Base-by-base conservation (phyloP, 2,797 vertebrate genomes). In the Micrastur ruficollis region DNA sequence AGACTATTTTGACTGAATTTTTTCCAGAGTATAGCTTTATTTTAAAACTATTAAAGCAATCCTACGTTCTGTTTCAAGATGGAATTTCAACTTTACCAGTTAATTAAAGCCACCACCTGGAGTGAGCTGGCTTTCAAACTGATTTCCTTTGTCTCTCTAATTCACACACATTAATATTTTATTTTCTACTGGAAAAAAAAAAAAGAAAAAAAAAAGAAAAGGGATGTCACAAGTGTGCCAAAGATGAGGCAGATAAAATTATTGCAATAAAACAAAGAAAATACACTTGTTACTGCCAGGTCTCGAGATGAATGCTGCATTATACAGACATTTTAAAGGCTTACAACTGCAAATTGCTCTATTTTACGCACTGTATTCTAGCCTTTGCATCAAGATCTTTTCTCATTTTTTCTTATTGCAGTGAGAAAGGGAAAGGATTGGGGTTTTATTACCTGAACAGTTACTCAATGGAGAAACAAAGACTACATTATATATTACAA, bases 111-210 rank as follows among this genome's bases (percentile, higher is more conserved):
- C 86, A 93, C 76, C 76, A 97, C 68, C 85, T 82, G 83, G 82
- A 93, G 91, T 67, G 75, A 96, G 89, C 81, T 73, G 78, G 65
- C 93, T 97, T 98, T 97, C 95, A 96, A 96, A 96, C 56, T 67
- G 88, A 94, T 96, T 96, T 93, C 86, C 90, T 97, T 93, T 92
- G 68, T 95, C 86, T 91, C 73, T 66, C 47, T 79, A 95, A 94
- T 97, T 96, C 89, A 93, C 70, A 89, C 53, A 80, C 29, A 93
- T 97, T 97, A 97, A 97, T 96, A 97, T 97, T 97, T 97, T 97
- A 97, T 96, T 97, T 94, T 96, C 92, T 94, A 34, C 32, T 81
- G 29, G 32, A 8, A 86, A 93, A 88, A 93, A 59, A 94, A 79
- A 91, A 93, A 88, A 93, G 56, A 94, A 79, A 91, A 31, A 82